Evolutionary conservation across 2,888 invertebrate genomes (phyloP), one percentile per base, ranked within the genome.

Genomic region (Julus scanicus): DNA sequence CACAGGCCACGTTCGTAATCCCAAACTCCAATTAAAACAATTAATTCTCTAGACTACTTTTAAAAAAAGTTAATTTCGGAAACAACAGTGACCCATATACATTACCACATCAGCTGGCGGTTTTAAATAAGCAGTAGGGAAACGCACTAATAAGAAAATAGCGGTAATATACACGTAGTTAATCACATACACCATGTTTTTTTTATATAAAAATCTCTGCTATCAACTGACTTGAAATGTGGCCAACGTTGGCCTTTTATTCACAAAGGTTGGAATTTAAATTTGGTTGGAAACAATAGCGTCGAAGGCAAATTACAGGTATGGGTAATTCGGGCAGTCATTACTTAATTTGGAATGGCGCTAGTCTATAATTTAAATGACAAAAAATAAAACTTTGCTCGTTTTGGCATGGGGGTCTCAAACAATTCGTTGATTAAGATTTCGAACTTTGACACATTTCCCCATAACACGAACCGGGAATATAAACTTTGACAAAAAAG

Each of bases 201-300:
- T 63, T n/a, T 63, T 63, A 17, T 29, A 80, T n/a, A 37, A 80
- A 80, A 53, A 53, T n/a, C 4, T 15, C 53, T 15, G 53, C 2
- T 53, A 8, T 15, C 13, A 20, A 37, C 37, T 80, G 80, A 80
- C 80, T 37, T 13, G 80, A 80, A 13, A 37, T 37, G 29, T 80
- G 80, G 80, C 5, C 37, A 29, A 80, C 80, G 71, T 80, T 80
- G 37, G 80, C 80, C 80, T 80, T 80, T 80, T 80, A 80, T 80
- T 6, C 37, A 1, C 29, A 11, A 44, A 37, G 37, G 37, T 13
- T 80, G 80, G 80, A 80, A 80, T 80, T 80, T 37, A n/a, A n/a
- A n/a, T n/a, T n/a, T 13, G 2, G 71, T n/a, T 71, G 71, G 71
- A 37, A 80, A 80, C 80, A 80, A 80, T 37, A 11, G 80, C 71